phyloP scores from a whole-genome alignment of 2,888 invertebrate species.

The Melipona bicolor region DNA sequence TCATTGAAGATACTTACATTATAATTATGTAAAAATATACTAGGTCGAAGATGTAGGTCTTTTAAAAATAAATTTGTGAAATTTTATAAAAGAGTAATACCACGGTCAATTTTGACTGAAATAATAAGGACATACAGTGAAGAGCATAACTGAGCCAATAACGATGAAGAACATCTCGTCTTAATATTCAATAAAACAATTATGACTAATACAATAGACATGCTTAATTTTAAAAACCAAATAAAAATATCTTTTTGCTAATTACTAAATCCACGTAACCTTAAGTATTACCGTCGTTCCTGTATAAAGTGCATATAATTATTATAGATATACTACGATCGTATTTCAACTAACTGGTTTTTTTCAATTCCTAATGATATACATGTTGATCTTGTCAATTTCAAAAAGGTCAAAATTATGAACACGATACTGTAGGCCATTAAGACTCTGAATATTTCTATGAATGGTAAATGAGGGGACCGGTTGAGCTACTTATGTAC shows the following conservation, averaged over 20 bases:
- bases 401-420: background rate
- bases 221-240: background rate
- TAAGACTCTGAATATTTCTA: conserved; percentile 40
- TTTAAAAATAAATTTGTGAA: background rate
- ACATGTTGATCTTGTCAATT: background rate
- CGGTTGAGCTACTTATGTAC: conserved; percentile 18
- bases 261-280: background rate
- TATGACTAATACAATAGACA: fast-evolving
- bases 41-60: too few relatives aligned
- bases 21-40: background rate
- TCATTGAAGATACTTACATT: background rate
- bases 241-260: background rate
- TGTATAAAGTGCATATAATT: background rate
- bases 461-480: conserved; percentile 30
- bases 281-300: too few relatives aligned
- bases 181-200: background rate
- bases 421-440: conserved; percentile 38
- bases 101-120: fast-evolving
- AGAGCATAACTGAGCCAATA: too few relatives aligned
- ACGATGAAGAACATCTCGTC: too few relatives aligned
- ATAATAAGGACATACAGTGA: background rate
- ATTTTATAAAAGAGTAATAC: background rate
- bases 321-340: background rate
- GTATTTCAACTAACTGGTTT: background rate
- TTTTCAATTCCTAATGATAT: background rate